Base-by-base conservation (phyloP, 1,140 invertebrate species). In the Scylla paramamosain region DNA sequence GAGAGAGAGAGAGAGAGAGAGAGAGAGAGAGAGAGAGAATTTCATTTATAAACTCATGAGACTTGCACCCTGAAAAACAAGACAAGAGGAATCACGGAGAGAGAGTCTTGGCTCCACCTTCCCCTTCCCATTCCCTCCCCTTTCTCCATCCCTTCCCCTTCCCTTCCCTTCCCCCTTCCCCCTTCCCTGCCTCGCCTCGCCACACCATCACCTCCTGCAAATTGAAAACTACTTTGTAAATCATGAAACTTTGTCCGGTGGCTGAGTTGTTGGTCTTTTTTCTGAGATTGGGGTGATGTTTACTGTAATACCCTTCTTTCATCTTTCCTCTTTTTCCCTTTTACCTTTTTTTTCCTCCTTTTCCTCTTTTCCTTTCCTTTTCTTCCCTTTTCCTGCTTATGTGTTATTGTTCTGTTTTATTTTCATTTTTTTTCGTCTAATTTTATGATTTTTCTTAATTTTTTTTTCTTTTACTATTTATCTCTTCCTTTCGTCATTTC, bases 361-460 rank as follows among this genome's bases (percentile, higher is more conserved):
- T 77, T 32, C 20, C 25, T 46, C 87, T 4, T n/a, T 20, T 28
- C 25, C 20, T 28, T 48, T 8, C 20, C 14, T 10, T 32, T n/a
- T 39, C 86, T 32, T n/a, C 25, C 45, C 6, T 28, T 25, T 28
- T 45, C 88, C 12, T n/a, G 6, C n/a, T n/a, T n/a, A n/a, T n/a
- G n/a, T n/a, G n/a, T n/a, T n/a, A n/a, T n/a, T 39, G 39, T 39
- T 6, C 6, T 39, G 97, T 99, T 99, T 0, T 99, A 99, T 96
- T 99, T 97, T 99, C 99, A 99, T 39, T 39, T 1, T 39, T 39
- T 39, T 1, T 39, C 1, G 39, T 39, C 1, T 39, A 6, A 39
- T 39, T 39, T 39, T 39, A 2, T 39, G 39, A 1, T 28, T 20
- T 28, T 12, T 89, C 48, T 89, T 6, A 28, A 14, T 46, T 12